Evolutionary conservation across 2,113 vertebrate species (phyloP).

Genomic region (Alectura lathami): DNA sequence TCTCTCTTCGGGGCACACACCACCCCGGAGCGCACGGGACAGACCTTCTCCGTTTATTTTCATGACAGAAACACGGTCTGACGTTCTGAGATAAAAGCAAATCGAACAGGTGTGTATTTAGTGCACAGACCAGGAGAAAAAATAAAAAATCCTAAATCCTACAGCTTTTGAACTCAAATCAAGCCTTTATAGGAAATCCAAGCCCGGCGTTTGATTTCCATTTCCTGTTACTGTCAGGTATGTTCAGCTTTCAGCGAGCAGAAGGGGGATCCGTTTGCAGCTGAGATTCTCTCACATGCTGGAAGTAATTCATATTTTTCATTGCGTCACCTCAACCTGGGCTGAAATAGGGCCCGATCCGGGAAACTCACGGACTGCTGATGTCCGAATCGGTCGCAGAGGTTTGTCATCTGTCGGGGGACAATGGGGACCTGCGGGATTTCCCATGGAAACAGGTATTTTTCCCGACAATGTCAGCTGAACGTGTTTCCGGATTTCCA

Average conservation of each 20-base stretch:
- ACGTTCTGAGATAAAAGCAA: not conserved
- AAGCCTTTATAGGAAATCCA: not conserved
- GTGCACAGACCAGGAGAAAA: not conserved
- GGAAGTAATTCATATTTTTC: not conserved
- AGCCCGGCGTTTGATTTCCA: not conserved
- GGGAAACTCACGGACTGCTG: not conserved
- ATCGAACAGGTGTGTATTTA: not conserved
- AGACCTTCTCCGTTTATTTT: not conserved
- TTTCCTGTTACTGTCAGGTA: not conserved
- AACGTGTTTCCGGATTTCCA: not conserved
- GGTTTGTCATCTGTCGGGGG: not conserved
- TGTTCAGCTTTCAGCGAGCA: not conserved
- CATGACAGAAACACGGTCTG: not conserved
- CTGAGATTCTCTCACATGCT: not conserved
- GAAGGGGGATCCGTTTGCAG: not conserved
- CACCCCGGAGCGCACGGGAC: not conserved
- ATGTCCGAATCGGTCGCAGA: not conserved
- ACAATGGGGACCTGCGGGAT: not conserved
- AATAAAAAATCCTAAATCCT: not conserved
- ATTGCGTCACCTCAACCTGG: not conserved
- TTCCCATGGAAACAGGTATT: not conserved
- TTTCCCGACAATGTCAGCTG: not conserved
- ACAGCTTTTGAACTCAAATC: not conserved
- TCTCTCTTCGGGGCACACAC: not conserved
- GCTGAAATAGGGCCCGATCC: not conserved